Conservation (phyloP, 1,140 invertebrate genomes). For the Neuroterus valhalla region DNA sequence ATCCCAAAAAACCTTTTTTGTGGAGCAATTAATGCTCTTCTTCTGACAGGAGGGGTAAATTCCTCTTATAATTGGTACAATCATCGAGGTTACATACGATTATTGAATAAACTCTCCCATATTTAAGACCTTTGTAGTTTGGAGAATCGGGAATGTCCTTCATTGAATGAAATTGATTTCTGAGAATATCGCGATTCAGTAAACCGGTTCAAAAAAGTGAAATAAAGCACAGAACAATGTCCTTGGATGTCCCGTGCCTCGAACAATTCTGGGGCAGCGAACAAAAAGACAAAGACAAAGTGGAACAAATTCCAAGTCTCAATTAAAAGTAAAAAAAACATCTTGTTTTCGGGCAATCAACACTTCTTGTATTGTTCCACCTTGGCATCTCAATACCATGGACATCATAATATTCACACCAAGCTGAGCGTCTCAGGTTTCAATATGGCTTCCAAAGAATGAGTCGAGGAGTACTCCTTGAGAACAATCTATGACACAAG, state of each 20-base stretch:
- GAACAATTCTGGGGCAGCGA: slow-evolving; percentile 40
- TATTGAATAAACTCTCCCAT: no score
- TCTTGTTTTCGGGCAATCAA: slow-evolving; percentile 72
- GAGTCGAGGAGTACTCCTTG: slow-evolving; percentile 44
- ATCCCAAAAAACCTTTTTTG: no score
- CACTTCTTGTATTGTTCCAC: slow-evolving; percentile 67
- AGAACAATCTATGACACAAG: slow-evolving; percentile 54
- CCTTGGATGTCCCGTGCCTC: slow-evolving; percentile 42
- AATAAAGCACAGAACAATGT: slow-evolving; percentile 29
- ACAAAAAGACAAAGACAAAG: slow-evolving; percentile 50
- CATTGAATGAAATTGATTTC: not conserved
- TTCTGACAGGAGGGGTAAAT: no score
- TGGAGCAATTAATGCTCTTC: no score
- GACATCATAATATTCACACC: slow-evolving; percentile 73
- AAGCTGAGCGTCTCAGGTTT: slow-evolving; percentile 65
- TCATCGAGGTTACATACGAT: no score
- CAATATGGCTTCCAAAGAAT: slow-evolving; percentile 63
- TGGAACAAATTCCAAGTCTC: slow-evolving; percentile 48
- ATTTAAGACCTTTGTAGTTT: no score
- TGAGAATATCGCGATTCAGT: not conserved
- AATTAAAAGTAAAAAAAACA: slow-evolving; percentile 55
- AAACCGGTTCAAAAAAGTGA: not conserved
- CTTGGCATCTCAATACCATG: slow-evolving; percentile 64
- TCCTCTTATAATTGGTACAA: no score
- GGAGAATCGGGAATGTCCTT: not conserved